phyloP scores from a whole-genome alignment of 2,113 vertebrate genomes.

The Coracopsis vasa region DNA sequence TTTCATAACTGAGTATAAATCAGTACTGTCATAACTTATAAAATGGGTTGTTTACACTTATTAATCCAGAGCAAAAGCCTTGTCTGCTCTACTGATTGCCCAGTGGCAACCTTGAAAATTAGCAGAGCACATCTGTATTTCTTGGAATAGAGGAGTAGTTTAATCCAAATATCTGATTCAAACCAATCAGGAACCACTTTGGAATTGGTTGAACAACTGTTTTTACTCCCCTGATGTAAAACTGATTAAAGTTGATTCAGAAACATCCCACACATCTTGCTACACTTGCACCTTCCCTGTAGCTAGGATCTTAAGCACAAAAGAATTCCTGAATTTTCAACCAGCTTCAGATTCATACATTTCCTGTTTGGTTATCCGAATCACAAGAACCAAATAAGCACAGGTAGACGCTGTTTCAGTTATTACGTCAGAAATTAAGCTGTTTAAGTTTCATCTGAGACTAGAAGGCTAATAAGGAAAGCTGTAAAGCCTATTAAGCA shows the following conservation, averaged over 20 bases:
- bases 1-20: not conserved
- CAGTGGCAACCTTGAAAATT: not conserved
- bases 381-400: not conserved
- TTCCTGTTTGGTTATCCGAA: not conserved
- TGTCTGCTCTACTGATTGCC: not conserved
- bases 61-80: not conserved
- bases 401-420: not conserved
- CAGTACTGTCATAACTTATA: not conserved
- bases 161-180: not conserved
- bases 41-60: not conserved
- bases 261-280: not conserved
- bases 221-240: not conserved
- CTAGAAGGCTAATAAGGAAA: conserved; percentile 14
- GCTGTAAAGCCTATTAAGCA: conserved; percentile 19
- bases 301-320: not conserved
- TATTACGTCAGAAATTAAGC: conserved; percentile 30
- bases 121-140: not conserved
- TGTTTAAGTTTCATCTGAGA: not conserved
- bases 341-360: not conserved
- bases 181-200: not conserved
- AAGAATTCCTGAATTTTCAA: not conserved
- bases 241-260: not conserved
- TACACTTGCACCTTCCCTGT: not conserved
- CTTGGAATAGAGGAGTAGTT: not conserved
- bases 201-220: not conserved